Evolutionary conservation across 2,888 invertebrate species (phyloP).

Genomic region (Dynastes hyllus): DNA sequence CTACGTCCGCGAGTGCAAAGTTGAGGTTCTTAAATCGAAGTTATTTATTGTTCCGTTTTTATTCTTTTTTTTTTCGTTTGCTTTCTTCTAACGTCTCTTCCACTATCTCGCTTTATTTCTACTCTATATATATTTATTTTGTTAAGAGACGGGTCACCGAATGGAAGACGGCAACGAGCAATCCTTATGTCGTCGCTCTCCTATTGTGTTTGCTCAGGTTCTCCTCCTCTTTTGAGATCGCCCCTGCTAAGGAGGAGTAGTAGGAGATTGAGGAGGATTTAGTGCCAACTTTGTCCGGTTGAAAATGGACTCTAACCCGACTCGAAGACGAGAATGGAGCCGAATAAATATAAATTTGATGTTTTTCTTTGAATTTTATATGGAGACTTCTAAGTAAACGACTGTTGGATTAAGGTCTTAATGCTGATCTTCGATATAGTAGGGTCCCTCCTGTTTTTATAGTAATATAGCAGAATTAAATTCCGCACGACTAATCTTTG

Average conservation of each 20-base stretch:
- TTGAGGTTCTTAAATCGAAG: conserved; percentile 35
- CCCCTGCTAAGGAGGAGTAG: no score
- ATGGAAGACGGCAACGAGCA: conserved; percentile 3
- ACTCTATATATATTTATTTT: conserved; percentile 20
- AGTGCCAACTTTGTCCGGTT: conserved; percentile 4
- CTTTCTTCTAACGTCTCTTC: not conserved
- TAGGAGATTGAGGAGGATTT: not conserved
- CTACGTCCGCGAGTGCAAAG: not conserved
- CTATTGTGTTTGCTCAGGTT: conserved; percentile 33
- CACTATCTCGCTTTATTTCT: not conserved
- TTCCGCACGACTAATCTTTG: no score
- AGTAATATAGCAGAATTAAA: no score
- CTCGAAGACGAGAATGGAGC: not conserved
- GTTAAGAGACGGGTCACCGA: conserved; percentile 5
- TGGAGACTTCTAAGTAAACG: not conserved
- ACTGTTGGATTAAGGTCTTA: not conserved
- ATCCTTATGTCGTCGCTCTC: not conserved
- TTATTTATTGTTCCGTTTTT: conserved; percentile 34
- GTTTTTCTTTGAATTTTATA: conserved; percentile 1
- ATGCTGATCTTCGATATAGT: no score
- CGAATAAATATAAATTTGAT: conserved; percentile 3
- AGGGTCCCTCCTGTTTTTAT: no score
- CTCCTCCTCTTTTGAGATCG: not conserved
- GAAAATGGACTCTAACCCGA: conserved; percentile 4
- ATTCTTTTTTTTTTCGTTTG: not conserved